Evolutionary conservation across 2,113 vertebrate genomes (phyloP).

Genomic region (Microcebus tavaratra): DNA sequence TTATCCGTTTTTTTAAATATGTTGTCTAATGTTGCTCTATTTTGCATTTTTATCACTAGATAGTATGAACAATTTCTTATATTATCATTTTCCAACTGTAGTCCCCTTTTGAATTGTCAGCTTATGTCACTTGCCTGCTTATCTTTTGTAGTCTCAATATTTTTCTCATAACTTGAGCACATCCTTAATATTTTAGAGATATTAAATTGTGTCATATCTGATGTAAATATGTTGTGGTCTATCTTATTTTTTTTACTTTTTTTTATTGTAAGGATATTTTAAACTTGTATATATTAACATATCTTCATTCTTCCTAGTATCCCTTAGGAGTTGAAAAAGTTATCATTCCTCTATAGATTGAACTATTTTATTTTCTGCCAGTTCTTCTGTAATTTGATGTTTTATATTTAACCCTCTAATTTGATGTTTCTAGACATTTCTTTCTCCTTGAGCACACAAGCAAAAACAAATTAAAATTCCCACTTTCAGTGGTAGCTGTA

Average conservation of each 20-base stretch:
- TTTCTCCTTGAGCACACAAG: not conserved
- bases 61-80: not conserved
- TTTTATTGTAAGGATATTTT: slow-evolving; percentile 1
- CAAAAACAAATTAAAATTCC: not conserved
- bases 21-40: not conserved
- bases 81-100: not conserved
- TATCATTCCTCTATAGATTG: not conserved
- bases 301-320: not conserved
- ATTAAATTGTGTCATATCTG: slow-evolving; percentile 37
- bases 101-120: not conserved
- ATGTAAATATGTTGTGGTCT: not conserved
- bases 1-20: not conserved
- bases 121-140: not conserved
- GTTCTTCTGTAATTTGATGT: not conserved
- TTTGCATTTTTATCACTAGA: not conserved
- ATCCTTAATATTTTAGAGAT: slow-evolving; percentile 24
- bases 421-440: not conserved
- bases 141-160: not conserved
- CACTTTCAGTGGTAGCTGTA: not conserved
- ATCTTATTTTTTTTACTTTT: not conserved
- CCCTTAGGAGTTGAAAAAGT: slow-evolving; percentile 19
- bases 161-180: slow-evolving; percentile 36
- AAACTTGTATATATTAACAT: not conserved
- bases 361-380: not conserved
- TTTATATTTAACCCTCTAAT: slow-evolving; percentile 32